Evolutionary conservation across 2,888 invertebrate genomes (phyloP), one percentile per base, ranked within the genome.

Genomic region (Noctua fimbriata): DNA sequence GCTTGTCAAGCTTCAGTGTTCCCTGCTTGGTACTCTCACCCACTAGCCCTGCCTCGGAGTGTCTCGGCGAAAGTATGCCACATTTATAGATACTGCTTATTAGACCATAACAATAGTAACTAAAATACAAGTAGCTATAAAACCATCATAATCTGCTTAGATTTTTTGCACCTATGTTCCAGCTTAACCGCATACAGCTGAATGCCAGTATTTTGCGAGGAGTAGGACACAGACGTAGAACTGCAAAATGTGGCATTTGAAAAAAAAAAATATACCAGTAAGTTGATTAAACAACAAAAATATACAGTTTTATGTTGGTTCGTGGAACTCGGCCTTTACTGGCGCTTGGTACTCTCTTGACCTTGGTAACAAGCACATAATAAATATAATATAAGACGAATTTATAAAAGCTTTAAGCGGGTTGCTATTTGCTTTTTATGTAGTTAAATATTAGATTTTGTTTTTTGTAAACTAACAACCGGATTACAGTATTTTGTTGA

Each of bases 321-420:
- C 55, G 55, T 82, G 82, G n/a, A 69, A 67, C 16, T 12, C 36
- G 21, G 55, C n/a, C 71, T 72, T 82, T 58, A 77, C 3, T 12
- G 9, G 24, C 47, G 66, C 28, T 55, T 32, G 16, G 9, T 76
- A 52, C 44, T 44, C n/a, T 52, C 63, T 24, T 63, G 63, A 32
- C 83, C 82, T 82, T 82, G 71, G 21, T 47, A 18, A 14, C 47
- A 18, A 52, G n/a, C 18, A 44, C 16, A 44, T 63, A 36, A 63
- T 32, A 32, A 16, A 32, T 10, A 32, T 10, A 60, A n/a, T 10
- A n/a, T 49, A 21, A 63, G 44, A 79, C 2, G 10, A 69, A 60
- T 63, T 21, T 32, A 52, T 49, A 60, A 18, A 36, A 18, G 1
- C 7, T 32, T 21, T 18, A 21, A 52, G 41, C 32, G 32, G 16